Evolutionary conservation across 2,888 invertebrate species (phyloP).

Genomic region (Zygothrica quintamaculata): DNA sequence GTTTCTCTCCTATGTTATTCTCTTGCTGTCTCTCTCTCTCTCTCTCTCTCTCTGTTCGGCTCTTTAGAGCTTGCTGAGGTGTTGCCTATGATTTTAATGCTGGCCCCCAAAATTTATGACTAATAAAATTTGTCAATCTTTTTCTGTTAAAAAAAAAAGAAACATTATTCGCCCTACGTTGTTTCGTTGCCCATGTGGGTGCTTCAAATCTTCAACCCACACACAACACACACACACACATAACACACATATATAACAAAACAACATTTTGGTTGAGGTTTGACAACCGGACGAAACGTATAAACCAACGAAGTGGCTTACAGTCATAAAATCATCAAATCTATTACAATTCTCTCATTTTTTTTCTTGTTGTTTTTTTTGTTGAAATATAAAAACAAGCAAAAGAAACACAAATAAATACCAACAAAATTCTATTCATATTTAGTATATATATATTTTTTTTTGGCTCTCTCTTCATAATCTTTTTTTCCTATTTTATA

Average conservation of each 20-base stretch:
- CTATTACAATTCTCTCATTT: conserved; percentile 64
- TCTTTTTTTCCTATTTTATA: too few relatives aligned
- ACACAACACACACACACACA: conserved; percentile 42
- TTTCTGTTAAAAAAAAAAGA: conserved; percentile 26
- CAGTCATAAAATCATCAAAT: conserved; percentile 74
- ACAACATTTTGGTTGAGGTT: conserved; percentile 22
- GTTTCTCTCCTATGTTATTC: too few relatives aligned
- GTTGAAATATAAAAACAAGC: conserved; percentile 18
- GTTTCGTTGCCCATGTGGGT: conserved; percentile 43
- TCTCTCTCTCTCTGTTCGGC: neutral
- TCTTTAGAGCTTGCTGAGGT: conserved; percentile 43
- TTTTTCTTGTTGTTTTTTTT: conserved; percentile 28
- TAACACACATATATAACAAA: too few relatives aligned
- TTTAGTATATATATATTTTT: conserved; percentile 20
- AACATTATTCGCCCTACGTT: conserved; percentile 18
- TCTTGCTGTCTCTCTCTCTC: too few relatives aligned
- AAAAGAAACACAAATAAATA: neutral
- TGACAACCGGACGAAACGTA: conserved; percentile 51
- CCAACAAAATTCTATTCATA: conserved; percentile 21
- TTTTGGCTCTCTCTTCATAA: conserved; percentile 33
- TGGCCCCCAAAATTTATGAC: conserved; percentile 72
- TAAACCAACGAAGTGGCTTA: conserved; percentile 64
- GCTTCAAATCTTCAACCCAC: conserved; percentile 65
- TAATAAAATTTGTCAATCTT: conserved; percentile 75
- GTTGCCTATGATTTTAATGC: conserved; percentile 63